Base-by-base conservation (phyloP, 2,888 invertebrate genomes). In the Lysandra bellargus region DNA sequence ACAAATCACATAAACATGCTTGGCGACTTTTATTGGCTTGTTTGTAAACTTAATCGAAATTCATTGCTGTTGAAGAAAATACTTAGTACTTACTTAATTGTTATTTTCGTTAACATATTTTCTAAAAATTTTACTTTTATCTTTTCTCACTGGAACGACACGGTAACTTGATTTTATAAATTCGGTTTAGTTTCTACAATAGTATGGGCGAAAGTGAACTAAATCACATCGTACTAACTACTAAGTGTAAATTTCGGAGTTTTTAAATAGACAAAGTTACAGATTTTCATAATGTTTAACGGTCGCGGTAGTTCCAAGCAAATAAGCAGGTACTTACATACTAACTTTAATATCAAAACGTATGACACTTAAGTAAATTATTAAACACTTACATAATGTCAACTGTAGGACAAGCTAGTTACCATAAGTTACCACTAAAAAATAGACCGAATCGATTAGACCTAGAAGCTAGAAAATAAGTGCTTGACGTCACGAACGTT, bases 41-140 rank as follows among this genome's bases (percentile, higher is more conserved):
- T 69, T 69, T 69, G 33, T 69, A 69, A 69, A 69, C 4, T 33
- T 69, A 33, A 33, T 69, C 33, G 64, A 69, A 33, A 69, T 6
- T 33, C 4, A 33, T 33, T 30, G 64, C 64, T 12, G 9, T 30
- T 64, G 4, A 33, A 69, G 12, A 69, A 37, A 69, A 69, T 69
- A 14, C 23, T 23, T 23, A 23, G 0, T 33, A 37, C 3, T 4
- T 37, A 37, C 44, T 2, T 44, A 49, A 69, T 69, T 33, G 33
- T 17, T 17, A 69, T 69, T 69, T 33, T 69, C 23, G 14, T 69
- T 69, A 37, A 37, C 14, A 69, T 69, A 33, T 69, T 69, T 69
- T 33, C 33, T 14, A 69, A 69, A 69, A 69, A 37, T 17, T 37
- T 69, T 69, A 69, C 69, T 69, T 37, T 69, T 69, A 69, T 69